phyloP scores from a whole-genome alignment of 2,888 invertebrate genomes.

The Orchesella flavescens region DNA sequence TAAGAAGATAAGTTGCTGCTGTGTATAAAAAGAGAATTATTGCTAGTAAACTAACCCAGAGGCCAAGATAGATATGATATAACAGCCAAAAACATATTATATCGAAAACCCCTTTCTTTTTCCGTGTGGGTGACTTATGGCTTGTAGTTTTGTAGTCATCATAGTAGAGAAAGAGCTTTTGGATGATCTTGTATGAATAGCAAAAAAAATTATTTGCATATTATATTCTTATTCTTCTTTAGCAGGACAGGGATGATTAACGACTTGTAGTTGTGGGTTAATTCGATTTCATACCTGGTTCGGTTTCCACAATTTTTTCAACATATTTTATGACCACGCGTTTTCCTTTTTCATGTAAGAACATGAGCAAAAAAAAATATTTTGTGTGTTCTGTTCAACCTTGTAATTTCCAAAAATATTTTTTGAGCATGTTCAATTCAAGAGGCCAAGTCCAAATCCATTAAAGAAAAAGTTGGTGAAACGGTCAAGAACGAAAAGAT shows the following conservation, averaged over 20 bases:
- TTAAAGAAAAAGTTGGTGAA: conserved; percentile 7
- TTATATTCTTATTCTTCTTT: conserved; percentile 17
- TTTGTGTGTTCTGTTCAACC: conserved; percentile 1
- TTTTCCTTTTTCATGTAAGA: neutral
- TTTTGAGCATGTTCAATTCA: neutral
- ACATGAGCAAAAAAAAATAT: conserved; percentile 5
- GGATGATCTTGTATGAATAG: neutral
- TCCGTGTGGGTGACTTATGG: conserved; percentile 64
- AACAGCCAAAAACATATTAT: neutral
- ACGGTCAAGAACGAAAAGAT: neutral
- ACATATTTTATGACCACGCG: conserved; percentile 31
- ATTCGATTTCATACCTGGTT: conserved; percentile 53
- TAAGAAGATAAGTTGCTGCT: conserved; percentile 8
- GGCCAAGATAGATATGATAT: conserved; percentile 19
- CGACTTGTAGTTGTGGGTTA: conserved; percentile 58
- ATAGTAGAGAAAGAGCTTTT: neutral
- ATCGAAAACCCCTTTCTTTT: conserved; percentile 25
- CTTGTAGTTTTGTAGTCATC: neutral
- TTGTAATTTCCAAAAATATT: conserved; percentile 23
- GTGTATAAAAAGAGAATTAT: conserved; percentile 23
- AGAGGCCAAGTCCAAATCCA: neutral
- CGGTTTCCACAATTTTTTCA: neutral
- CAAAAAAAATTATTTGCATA: conserved; percentile 35
- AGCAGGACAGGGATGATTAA: conserved; percentile 56
- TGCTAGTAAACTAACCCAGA: conserved; percentile 38